Evolutionary conservation across 2,113 vertebrate genomes (phyloP).

Genomic region (Caretta caretta): DNA sequence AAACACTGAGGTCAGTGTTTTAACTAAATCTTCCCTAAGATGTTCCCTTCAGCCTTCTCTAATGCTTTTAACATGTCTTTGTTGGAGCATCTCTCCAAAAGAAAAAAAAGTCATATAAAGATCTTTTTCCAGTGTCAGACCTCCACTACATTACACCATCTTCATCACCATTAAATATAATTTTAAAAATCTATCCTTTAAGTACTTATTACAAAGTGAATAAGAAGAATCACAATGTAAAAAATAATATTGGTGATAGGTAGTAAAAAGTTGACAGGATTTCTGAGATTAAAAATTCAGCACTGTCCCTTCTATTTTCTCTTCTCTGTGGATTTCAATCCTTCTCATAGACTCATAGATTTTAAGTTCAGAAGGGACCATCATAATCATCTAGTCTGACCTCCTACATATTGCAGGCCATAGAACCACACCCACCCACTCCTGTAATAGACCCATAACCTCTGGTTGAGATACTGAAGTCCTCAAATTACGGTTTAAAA

Average conservation of each 20-base stretch:
- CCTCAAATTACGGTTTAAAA: too few species aligned
- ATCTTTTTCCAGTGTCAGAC: background rate
- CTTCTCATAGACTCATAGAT: background rate
- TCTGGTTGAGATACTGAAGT: too few species aligned
- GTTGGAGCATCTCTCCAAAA: too few species aligned
- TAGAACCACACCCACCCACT: too few species aligned
- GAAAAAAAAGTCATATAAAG: rapidly evolving
- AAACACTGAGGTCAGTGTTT: background rate
- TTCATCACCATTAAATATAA: background rate
- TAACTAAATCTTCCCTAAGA: rapidly evolving
- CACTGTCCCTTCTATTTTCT: rapidly evolving
- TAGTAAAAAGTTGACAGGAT: background rate
- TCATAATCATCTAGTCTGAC: too few species aligned
- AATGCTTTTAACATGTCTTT: background rate
- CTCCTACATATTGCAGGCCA: too few species aligned
- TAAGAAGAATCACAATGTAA: background rate
- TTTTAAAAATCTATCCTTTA: background rate
- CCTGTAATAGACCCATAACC: too few species aligned
- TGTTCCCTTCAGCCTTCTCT: background rate
- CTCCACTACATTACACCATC: background rate
- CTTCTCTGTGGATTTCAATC: background rate
- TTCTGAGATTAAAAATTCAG: conserved; percentile 1
- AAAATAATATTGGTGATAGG: background rate
- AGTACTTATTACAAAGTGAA: background rate
- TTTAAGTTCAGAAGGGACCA: too few species aligned